Evolutionary conservation across 1,140 invertebrate species (phyloP), one percentile per base, ranked within the genome.

Genomic region (Bombus confusus): DNA sequence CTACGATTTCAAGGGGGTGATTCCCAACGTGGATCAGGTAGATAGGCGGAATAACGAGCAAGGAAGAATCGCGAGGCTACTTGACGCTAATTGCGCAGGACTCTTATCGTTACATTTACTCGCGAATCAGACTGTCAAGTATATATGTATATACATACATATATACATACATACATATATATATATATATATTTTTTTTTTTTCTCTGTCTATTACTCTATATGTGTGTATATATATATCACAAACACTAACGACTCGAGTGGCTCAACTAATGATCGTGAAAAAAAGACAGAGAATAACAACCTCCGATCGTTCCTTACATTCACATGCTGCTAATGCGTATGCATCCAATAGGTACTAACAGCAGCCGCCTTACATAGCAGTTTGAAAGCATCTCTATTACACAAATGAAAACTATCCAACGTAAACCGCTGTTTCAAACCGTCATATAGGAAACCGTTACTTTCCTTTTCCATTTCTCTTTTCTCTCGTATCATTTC

Each of bases 21-120:
- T 84, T 88, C 71, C 68, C 88, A 80, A 43, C 47, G 62, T 81
- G 84, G 71, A 74, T 85, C 47, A 72, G 62, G 71, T 25, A 75
- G 84, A 85, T 81, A 81, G 85, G 85, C 39, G 73, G 81, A 90
- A 87, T 87, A 90, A 90, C 76, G 68, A 90, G 82, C 86, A 72
- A 75, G 64, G 71, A 82, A 57, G 85, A 86, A 89, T 86, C 85
- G 52, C 69, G 71, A 82, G n/a, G 82, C 88, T 89, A 87, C 88
- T 90, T 90, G 88, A 90, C 75, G 78, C 78, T 90, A 80, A 90
- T 90, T 90, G 89, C 86, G 41, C 52, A 74, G 64, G 77, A 81
- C 82, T 78, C 59, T 85, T 81, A 85, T 87, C 88, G 85, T 90
- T 90, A 87, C 39, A 62, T 80, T 74, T 85, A 78, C 73, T 82